Evolutionary conservation across 1,140 invertebrate species (phyloP), one percentile per base, ranked within the genome.

Genomic region (Trichoplusia ni): DNA sequence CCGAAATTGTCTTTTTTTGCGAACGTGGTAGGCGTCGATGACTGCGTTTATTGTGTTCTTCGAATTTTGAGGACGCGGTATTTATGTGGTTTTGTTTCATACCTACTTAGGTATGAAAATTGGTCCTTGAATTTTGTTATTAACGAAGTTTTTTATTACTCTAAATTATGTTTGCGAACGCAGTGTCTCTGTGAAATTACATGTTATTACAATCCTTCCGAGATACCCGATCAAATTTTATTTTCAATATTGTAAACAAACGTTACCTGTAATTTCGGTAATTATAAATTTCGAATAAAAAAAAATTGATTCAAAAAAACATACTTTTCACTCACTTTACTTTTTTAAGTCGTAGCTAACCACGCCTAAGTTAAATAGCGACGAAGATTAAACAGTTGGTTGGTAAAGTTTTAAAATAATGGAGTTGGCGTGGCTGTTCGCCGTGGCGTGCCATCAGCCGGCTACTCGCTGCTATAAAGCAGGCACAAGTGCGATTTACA

Each of bases 401-500:
- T 49, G 21, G 27, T 44, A 75, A 77, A 72, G 49, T 82, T 82
- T 73, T 66, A 67, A 77, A 80, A 79, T 71, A 65, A 69, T 63
- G 61, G 70, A 74, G 67, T 75, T 76, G 73, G 80, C 80, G 73
- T 71, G 68, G 65, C 78, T 47, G 71, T 77, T 67, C 74, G 73
- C 67, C 71, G 40, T 63, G 64, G 37, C 19, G 42, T 33, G 63
- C 33, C 53, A 31, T 31, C 60, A 42, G 44, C 31, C 46, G 44
- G 29, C 53, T 35, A 69, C 73, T 78, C 25, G 44, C 71, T 74
- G 60, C 77, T 60, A 81, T 82, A 83, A 84, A 84, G 69, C 76
- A 79, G 65, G 77, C 81, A 59, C 77, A 60, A 72, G 72, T 83
- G 83, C 81, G 73, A 83, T 87, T 84, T 84, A 88, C 67, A 77